phyloP scores from a whole-genome alignment of 2,797 vertebrate genomes.

The Semotilus atromaculatus region DNA sequence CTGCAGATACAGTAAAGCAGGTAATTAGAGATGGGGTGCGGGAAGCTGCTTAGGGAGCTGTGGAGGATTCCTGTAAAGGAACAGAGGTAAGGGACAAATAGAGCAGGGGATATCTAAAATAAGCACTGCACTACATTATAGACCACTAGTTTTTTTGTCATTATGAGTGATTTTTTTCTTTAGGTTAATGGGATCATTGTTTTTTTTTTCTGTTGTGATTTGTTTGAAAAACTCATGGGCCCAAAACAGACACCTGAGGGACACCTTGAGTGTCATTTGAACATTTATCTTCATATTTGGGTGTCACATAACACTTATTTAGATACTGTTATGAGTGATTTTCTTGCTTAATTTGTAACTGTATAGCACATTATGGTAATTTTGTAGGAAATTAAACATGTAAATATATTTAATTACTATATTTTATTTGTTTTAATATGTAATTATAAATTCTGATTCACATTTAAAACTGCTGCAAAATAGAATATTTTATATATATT shows the following conservation, averaged over 20 bases:
- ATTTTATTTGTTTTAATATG: neutral
- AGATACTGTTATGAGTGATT: conserved; percentile 52
- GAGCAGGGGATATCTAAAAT: conserved; percentile 66
- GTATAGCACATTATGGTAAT: neutral
- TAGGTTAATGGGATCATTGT: conserved; percentile 31
- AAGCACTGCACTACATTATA: neutral
- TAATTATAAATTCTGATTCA: neutral
- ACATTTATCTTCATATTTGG: neutral
- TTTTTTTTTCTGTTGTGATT: conserved; percentile 17
- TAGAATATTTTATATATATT: neutral
- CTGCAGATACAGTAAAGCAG: conserved; percentile 98
- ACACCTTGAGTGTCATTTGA: too few relatives aligned
- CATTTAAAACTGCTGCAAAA: neutral
- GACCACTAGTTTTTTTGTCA: neutral
- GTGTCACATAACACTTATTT: conserved; percentile 41
- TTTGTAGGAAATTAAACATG: neutral
- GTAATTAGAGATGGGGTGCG: conserved; percentile 90
- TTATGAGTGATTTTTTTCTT: conserved; percentile 14
- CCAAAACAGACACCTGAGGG: conserved; percentile 36
- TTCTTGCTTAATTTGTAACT: neutral
- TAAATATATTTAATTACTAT: neutral
- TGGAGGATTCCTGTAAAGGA: conserved; percentile 17
- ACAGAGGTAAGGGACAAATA: conserved; percentile 75
- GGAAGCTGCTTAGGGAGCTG: conserved; percentile 49
- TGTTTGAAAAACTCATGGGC: neutral